Conservation (phyloP, 2,888 invertebrate genomes). For the Amorpha juglandis region DNA sequence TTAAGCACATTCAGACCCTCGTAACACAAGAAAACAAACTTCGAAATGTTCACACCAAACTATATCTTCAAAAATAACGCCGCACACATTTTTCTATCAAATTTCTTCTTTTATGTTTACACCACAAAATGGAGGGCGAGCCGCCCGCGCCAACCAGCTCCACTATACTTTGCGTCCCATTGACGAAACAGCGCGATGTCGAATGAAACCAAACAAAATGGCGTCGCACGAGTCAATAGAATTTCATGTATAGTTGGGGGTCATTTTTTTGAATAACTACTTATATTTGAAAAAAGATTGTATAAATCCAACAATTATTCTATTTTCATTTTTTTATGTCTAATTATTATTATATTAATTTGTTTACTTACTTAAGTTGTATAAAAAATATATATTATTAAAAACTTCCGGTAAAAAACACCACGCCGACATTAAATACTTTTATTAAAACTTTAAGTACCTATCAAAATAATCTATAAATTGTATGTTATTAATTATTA, state of each 20-base stretch:
- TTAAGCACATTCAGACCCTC: slow-evolving; percentile 1
- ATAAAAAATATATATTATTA: background rate
- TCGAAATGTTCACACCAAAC: background rate
- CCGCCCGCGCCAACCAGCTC: background rate
- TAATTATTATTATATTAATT: too few relatives aligned
- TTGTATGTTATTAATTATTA: background rate
- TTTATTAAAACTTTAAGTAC: background rate
- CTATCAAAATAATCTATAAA: background rate
- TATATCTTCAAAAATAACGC: slow-evolving; percentile 4
- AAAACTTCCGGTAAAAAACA: background rate
- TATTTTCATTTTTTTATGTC: background rate
- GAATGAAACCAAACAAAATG: slow-evolving; percentile 53
- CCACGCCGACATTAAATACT: background rate
- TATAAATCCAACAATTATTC: background rate
- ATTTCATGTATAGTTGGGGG: background rate
- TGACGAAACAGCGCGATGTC: slow-evolving; percentile 37
- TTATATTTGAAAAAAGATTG: background rate
- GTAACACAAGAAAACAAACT: background rate
- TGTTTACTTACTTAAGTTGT: background rate
- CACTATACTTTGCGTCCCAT: slow-evolving; percentile 39
- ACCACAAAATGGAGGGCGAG: slow-evolving; percentile 32
- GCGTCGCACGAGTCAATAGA: slow-evolving; percentile 38
- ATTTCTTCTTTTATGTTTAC: slow-evolving; percentile 34
- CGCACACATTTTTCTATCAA: slow-evolving; percentile 13
- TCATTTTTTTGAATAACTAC: background rate